Conservation (phyloP, 2,797 vertebrate genomes). For the Cossypha dichroa region DNA sequence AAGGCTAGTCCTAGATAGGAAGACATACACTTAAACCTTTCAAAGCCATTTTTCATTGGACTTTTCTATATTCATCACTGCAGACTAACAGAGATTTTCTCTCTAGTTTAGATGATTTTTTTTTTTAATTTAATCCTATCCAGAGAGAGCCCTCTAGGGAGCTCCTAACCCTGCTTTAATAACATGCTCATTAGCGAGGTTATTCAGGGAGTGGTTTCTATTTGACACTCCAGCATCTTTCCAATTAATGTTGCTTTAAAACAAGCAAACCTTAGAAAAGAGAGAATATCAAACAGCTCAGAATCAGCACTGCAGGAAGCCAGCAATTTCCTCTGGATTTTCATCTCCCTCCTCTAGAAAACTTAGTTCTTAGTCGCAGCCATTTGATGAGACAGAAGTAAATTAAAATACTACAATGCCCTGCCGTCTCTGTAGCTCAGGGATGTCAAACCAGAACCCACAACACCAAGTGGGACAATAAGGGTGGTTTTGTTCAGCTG, state of each 20-base stretch:
- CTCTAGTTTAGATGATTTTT: slow-evolving; percentile 56
- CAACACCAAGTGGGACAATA: not conserved
- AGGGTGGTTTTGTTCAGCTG: not conserved
- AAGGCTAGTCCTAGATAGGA: slow-evolving; percentile 31
- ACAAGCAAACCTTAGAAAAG: slow-evolving; percentile 63
- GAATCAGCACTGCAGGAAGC: slow-evolving; percentile 22
- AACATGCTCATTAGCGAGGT: slow-evolving; percentile 67
- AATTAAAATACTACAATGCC: not conserved
- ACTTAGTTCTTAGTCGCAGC: not conserved
- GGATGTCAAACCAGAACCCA: not conserved
- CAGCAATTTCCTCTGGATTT: slow-evolving; percentile 57
- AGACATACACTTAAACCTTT: slow-evolving; percentile 64
- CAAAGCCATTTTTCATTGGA: slow-evolving; percentile 77
- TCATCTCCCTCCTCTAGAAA: slow-evolving; percentile 35
- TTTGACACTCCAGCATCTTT: slow-evolving; percentile 63
- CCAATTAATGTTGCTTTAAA: slow-evolving; percentile 69
- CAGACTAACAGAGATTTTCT: slow-evolving; percentile 66
- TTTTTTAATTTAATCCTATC: slow-evolving; percentile 71
- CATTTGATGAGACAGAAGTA: slow-evolving; percentile 15
- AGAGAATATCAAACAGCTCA: slow-evolving; percentile 41
- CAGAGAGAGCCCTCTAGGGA: slow-evolving; percentile 58
- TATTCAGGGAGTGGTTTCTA: slow-evolving; percentile 69
- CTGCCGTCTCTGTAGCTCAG: not conserved
- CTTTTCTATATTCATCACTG: slow-evolving; percentile 67
- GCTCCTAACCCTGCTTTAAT: slow-evolving; percentile 70